Base-by-base conservation (phyloP, 2,888 invertebrate genomes). In the Seira ritae region DNA sequence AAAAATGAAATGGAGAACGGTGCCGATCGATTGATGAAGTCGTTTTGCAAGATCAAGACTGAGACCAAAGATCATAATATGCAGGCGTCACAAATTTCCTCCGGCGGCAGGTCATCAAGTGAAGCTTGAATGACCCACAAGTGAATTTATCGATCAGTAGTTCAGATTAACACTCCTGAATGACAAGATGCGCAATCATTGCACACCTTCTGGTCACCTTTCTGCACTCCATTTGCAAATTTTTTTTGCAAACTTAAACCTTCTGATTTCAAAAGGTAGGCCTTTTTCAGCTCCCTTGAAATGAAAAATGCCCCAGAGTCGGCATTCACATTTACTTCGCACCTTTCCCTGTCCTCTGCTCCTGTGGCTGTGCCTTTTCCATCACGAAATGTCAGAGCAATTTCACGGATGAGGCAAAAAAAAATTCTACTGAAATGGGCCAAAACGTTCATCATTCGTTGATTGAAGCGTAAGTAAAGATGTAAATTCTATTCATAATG, bases 21-120 rank as follows among this genome's bases (percentile, higher is more conserved):
- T 55, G 3, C 3, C 10, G 62, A 20, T 62, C 3, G 12, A 19
- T 62, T 62, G 62, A 62, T 62, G 62, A 62, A 62, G 20, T 62
- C 22, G 62, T 62, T 62, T 62, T 22, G 62, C 62, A 62, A 62
- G 20, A 62, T 62, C 62, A 62, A 62, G 50, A 62, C 19, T 62
- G 20, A 20, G 12, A 10, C 3, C 50, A n/a, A 8, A 15, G 6
- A 50, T 8, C 12, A n/a, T 50, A 3, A 2, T 50, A n/a, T 50
- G 50, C 50, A 50, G 12, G 31, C 31, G 31, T 31, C 31, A 50
- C 50, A 50, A 50, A 50, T 8, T 8, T 12, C 15, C 8, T 31
- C 31, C 8, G 31, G 31, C 31, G 31, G 31, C 31, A 8, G 31
- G 31, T 31, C 31, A 31, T 4, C 2, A 31, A 31, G 31, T 31